Base-by-base conservation (phyloP, 2,113 vertebrate species). In the Paracanthobrama guichenoti region DNA sequence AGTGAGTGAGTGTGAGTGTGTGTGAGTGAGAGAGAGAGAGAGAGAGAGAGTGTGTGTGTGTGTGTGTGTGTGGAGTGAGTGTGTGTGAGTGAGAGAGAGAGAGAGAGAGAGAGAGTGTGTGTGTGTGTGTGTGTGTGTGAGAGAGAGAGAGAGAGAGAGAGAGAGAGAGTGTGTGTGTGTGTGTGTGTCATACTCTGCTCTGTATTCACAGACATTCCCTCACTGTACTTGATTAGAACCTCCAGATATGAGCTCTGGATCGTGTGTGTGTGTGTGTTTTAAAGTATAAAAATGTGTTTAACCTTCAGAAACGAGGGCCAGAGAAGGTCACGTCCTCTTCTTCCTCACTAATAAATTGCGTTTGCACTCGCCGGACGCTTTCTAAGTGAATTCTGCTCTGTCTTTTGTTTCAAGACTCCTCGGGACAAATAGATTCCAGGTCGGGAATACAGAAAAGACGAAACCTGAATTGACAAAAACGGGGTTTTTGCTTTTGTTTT, bases 251-350 rank as follows among this genome's bases (percentile, higher is more conserved):
- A 64, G 28, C 35, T 31, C 35, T 26, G 69, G 39, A 48, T 78
- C 53, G 53, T 81, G 35, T 85, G 26, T 62, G 46, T 79, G 73
- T 72, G 50, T 81, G 35, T 85, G 24, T 62, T 82, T 81, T 59
- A 69, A 86, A 87, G 76, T 62, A 74, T 12, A 31, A 35, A 82
- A 89, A 86, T 86, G n/a, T 35, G 44, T 84, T 87, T 88, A 88
- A 87, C 87, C 87, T 87, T 86, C 86, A 84, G 81, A n/a, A 67
- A 28, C 79, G 74, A n/a, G 72, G n/a, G 46, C 57, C 39, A 24
- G 39, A 46, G 64, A 74, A 42, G 55, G 44, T 48, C 6, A 20
- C 28, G 75, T 67, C 48, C 66, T 53, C 75, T 22, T 53, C 28
- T 57, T 72, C 73, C 71, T 12, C 71, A 46, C 53, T 86, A 46